Evolutionary conservation across 2,888 invertebrate species (phyloP), one percentile per base, ranked within the genome.

Genomic region (Coenonympha arcania): DNA sequence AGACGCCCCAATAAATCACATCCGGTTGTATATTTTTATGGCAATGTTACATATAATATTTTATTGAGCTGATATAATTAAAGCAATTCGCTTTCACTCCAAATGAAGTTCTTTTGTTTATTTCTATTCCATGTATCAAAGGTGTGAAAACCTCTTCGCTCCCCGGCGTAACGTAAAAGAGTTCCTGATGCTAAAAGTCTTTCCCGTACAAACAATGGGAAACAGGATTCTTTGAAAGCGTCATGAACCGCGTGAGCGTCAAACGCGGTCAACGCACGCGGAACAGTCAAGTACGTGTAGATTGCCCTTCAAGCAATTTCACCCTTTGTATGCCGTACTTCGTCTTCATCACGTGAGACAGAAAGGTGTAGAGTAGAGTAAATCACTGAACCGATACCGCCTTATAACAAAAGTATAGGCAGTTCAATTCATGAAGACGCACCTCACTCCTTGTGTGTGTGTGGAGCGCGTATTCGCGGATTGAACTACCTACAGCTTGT

Each of bases 151-250:
- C 13, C 19, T 30, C 41, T 44, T 13, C n/a, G 4, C 16, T 9
- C n/a, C n/a, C n/a, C 24, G 24, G 11, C 24, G 33, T 34, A 13
- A 6, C 44, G 18, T 13, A 24, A 16, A 22, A 44, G 33, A 44
- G 44, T 44, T 33, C 44, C 24, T 34, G 44, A 44, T 24, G 34
- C 44, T 34, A 34, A 44, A 33, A 44, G 44, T 34, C 16, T 44
- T 33, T 34, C 33, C 43, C 34, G 33, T 34, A 18, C 24, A 44
- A 43, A 43, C 44, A 44, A 44, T 44, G 24, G 34, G 20, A 37
- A 37, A 39, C 44, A 24, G 44, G 44, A 49, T 24, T 43, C 43
- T 39, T 47, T 46, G 42, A 47, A 50, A 41, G 47, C 31, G 48
- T 45, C 34, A 33, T 34, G 34, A 45, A 36, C 54, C 44, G 24